phyloP scores from a whole-genome alignment of 1,140 invertebrate species.

The Orius insidiosus region DNA sequence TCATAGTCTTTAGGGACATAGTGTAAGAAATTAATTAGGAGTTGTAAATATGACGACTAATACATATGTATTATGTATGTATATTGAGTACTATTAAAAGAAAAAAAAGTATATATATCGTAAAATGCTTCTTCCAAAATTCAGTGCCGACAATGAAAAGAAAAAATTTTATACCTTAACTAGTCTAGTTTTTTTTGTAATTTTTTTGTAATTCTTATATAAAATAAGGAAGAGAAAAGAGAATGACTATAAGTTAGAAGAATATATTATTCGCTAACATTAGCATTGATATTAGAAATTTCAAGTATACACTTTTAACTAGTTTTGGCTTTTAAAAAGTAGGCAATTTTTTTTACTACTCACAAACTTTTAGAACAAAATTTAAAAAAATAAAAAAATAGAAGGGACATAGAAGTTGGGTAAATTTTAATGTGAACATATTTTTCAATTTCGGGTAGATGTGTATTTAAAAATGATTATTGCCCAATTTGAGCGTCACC shows the following conservation, averaged over 20 bases:
- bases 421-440: slow-evolving; percentile 4
- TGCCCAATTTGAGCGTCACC: not conserved
- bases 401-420: not conserved
- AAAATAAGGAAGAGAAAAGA: slow-evolving; percentile 7
- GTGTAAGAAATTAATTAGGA: not conserved
- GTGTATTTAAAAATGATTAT: no score
- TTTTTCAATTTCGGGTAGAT: not conserved
- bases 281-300: slow-evolving; percentile 10
- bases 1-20: slow-evolving; percentile 1
- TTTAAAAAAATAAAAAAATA: slow-evolving; percentile 3
- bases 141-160: slow-evolving; percentile 13
- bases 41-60: not conserved
- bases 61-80: no score
- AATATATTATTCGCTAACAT: slow-evolving; percentile 12
- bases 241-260: slow-evolving; percentile 10
- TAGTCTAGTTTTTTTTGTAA: slow-evolving; percentile 16
- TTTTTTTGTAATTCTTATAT: slow-evolving; percentile 4
- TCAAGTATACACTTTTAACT: slow-evolving; percentile 9
- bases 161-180: slow-evolving; percentile 15
- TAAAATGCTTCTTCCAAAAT: slow-evolving; percentile 16
- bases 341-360: slow-evolving; percentile 10
- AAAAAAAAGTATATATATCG: not conserved
- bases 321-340: slow-evolving; percentile 12
- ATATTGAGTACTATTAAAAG: no score
- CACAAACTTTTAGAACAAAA: slow-evolving; percentile 3